Evolutionary conservation across 53 echinoderm and acorn worm species (phyloP), one percentile per base, ranked within the genome.

Genomic region (Luidia sarsii): DNA sequence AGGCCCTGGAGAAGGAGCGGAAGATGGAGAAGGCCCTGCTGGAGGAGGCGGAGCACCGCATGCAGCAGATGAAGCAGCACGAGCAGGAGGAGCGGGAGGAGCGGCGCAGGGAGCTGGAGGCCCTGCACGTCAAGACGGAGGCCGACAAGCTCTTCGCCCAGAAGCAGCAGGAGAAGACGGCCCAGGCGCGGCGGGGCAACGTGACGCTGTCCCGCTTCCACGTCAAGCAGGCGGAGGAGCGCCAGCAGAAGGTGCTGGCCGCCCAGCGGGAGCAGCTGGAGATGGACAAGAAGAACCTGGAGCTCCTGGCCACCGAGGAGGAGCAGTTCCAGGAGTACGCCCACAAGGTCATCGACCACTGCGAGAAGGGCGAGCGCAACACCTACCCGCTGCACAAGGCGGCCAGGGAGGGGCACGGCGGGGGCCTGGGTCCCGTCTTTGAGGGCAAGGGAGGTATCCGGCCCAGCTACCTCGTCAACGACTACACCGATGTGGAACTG

Each of bases 261-360:
- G 75, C 45, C 18, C 22, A 82, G 15, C 71, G 83, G 38, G 96
- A 93, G 57, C 82, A 90, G 64, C 77, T 93, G 16, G 93, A 90
- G 25, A 92, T 92, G 92, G 93, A 95, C 71, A 82, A 88, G 80
- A 90, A 88, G 67, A 95, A 95, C 50, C 36, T 95, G 27, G 96
- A 95, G 20, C 90, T 95, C 8, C 80, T 95, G 34, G 88, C 88
- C 38, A 45, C 93, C 52, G 96, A 95, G 60, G 96, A 95, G 50
- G 69, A 88, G 51, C 96, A 95, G 75, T 95, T 95, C 66, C 96
- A 95, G 36, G 96, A 95, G 50, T 95, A 95, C 31, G 96, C 96
- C 10, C 64, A 54, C 10, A 88, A 87, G 72, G 96, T 95, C 38
- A 95, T 95, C 57, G 85, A 87, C 33, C 96, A 95, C 54, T 93